A percentile compares a stretch with the other conserved stretches of the same genome.
These are phyloP conservation scores for Melanerpes formicivorus DNA, from an alignment of 2,113 vertebrate genomes.

Conservation along the genomic window DNA sequence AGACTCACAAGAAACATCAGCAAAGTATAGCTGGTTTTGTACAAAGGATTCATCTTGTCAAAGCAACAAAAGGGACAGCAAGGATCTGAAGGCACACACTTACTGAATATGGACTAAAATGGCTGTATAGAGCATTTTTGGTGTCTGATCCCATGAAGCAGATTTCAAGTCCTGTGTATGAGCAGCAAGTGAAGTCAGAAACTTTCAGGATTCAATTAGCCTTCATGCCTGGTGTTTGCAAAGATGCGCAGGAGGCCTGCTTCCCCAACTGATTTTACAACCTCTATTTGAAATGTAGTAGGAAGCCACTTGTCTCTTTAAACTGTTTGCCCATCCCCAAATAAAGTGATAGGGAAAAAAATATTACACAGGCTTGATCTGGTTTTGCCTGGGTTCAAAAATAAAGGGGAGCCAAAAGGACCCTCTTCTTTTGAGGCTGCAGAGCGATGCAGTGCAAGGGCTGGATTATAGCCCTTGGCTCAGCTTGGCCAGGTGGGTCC, in stretches of 20 bases:
- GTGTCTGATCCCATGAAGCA: not conserved
- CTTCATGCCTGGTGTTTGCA: not conserved
- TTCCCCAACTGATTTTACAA: not conserved
- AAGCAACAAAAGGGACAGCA: not conserved
- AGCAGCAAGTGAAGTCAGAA: not conserved
- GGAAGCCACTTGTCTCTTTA: not conserved
- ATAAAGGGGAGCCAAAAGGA: not conserved
- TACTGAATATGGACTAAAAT: not conserved
- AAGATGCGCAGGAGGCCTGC: rapidly evolving
- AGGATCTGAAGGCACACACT: not conserved
- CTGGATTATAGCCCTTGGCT: rapidly evolving
- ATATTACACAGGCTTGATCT: not conserved
- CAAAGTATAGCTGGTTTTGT: not conserved
- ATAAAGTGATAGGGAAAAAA: not conserved
- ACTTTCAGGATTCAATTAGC: not conserved
- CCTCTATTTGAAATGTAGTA: not conserved
- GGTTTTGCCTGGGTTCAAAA: not conserved
- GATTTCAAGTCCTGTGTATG: not conserved
- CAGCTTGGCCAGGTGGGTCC: not conserved
- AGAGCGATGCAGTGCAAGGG: rapidly evolving
- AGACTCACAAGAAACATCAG: not conserved
- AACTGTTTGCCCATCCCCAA: not conserved
- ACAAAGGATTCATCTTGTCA: not conserved
- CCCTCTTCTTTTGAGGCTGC: not conserved
- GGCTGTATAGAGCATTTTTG: not conserved